These are phyloP conservation scores for Tromatobia lineatoria DNA, from an alignment of 2,888 invertebrate genomes.

Conservation along the genomic window DNA sequence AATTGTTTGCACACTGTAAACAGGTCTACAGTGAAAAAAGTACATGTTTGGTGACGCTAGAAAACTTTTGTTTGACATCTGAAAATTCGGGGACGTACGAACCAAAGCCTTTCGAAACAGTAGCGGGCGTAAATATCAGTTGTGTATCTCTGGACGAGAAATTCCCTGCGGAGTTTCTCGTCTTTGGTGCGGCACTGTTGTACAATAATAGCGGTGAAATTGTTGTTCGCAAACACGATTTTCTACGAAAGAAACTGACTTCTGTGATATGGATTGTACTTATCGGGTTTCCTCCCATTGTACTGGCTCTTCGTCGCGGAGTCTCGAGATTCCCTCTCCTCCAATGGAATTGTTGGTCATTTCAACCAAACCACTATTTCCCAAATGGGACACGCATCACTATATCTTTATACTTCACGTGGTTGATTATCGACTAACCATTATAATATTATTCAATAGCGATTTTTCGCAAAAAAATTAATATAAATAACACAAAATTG, in stretches of 20 bases:
- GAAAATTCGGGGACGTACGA: conserved; percentile 42
- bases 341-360: conserved; percentile 8
- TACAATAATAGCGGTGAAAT: conserved; percentile 19
- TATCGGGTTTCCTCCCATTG: conserved; percentile 35
- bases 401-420: background rate
- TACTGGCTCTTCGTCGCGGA: conserved; percentile 44
- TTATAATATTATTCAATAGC: conserved; percentile 14
- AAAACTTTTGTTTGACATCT: conserved; percentile 44
- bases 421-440: background rate
- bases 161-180: conserved; percentile 45
- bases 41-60: conserved; percentile 1
- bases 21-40: background rate
- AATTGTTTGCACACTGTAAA: background rate
- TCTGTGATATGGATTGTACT: conserved; percentile 30
- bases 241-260: conserved; percentile 6
- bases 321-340: conserved; percentile 26
- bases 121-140: conserved; percentile 52
- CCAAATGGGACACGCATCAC: background rate
- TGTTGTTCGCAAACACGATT: conserved; percentile 33
- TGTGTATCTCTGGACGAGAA: conserved; percentile 48
- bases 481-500: too few species aligned
- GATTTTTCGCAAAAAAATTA: background rate
- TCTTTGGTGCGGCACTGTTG: conserved; percentile 1
- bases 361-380: conserved; percentile 4
- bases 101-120: conserved; percentile 57